phyloP scores from a whole-genome alignment of 1,140 invertebrate species.

The Mycetomoellerius zeteki region DNA sequence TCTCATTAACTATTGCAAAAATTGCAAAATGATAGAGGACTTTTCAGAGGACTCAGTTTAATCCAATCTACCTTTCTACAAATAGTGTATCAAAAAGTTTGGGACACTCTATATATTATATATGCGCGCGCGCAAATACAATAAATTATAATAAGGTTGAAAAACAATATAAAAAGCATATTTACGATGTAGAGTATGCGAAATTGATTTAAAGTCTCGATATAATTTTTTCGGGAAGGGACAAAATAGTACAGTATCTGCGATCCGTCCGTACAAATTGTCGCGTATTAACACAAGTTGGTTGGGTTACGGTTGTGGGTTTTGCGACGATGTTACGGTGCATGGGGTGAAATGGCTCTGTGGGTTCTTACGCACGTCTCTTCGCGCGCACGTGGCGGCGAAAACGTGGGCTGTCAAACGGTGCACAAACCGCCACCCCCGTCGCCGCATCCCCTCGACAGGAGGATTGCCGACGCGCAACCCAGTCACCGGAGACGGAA shows the following conservation, averaged over 20 bases:
- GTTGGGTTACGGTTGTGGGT: slow-evolving; percentile 73
- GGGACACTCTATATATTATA: no score
- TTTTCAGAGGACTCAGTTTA: no score
- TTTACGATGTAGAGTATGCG: background rate
- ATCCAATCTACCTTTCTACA: no score
- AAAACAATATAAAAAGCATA: background rate
- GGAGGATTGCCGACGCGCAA: slow-evolving; percentile 86
- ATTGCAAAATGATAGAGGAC: no score
- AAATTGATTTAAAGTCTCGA: background rate
- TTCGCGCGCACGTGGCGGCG: slow-evolving; percentile 65
- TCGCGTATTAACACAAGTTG: slow-evolving; percentile 73
- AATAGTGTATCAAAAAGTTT: no score
- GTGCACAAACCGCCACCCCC: slow-evolving; percentile 65
- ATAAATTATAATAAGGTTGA: no score
- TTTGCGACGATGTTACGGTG: slow-evolving; percentile 71
- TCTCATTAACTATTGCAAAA: no score
- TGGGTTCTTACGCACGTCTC: slow-evolving; percentile 64
- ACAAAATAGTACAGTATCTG: slow-evolving; percentile 13
- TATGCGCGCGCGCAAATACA: no score
- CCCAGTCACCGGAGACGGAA: slow-evolving; percentile 88
- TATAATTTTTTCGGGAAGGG: background rate
- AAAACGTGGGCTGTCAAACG: slow-evolving; percentile 58
- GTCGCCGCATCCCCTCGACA: slow-evolving; percentile 76
- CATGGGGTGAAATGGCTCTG: slow-evolving; percentile 76
- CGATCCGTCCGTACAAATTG: slow-evolving; percentile 42